A percentile compares a stretch with the other conserved stretches of the same genome.
Evolutionary conservation across 1,140 invertebrate species (phyloP).

Genomic region (Saccostrea cuccullata): DNA sequence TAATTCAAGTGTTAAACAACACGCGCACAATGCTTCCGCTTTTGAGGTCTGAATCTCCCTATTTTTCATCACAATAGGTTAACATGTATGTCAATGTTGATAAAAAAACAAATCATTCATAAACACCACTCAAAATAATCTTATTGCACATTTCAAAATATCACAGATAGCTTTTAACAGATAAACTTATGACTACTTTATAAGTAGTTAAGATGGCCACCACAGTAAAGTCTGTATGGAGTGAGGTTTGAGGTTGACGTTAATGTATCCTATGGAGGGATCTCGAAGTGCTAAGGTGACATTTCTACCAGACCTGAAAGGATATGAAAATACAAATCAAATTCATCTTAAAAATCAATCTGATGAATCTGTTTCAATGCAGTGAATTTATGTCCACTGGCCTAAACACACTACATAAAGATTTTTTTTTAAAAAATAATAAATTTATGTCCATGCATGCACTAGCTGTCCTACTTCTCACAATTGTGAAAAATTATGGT

Average conservation of each 20-base stretch:
- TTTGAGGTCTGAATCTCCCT: too few species aligned
- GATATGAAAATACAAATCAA: neutral
- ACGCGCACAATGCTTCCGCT: too few species aligned
- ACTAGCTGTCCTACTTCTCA: too few species aligned
- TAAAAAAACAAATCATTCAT: neutral
- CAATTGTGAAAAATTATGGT: too few species aligned
- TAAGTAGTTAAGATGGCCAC: slow-evolving; percentile 40
- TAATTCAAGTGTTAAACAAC: too few species aligned
- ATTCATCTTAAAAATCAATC: neutral
- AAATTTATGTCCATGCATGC: too few species aligned
- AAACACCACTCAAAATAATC: neutral
- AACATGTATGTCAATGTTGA: too few species aligned
- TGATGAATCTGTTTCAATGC: neutral
- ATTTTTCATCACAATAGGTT: too few species aligned
- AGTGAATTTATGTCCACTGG: too few species aligned
- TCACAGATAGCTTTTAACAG: neutral
- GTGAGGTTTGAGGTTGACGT: slow-evolving; percentile 62
- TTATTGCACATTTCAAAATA: slow-evolving; percentile 6
- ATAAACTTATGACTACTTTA: too few species aligned
- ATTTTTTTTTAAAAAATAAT: neutral
- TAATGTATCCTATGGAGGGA: slow-evolving; percentile 68
- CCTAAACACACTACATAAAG: neutral
- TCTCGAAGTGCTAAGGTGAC: slow-evolving; percentile 69
- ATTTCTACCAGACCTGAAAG: slow-evolving; percentile 42
- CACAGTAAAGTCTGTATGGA: slow-evolving; percentile 77